These are phyloP conservation scores for Erpobdella octoculata DNA, from an alignment of 2,888 invertebrate genomes.

Conservation along the genomic window DNA sequence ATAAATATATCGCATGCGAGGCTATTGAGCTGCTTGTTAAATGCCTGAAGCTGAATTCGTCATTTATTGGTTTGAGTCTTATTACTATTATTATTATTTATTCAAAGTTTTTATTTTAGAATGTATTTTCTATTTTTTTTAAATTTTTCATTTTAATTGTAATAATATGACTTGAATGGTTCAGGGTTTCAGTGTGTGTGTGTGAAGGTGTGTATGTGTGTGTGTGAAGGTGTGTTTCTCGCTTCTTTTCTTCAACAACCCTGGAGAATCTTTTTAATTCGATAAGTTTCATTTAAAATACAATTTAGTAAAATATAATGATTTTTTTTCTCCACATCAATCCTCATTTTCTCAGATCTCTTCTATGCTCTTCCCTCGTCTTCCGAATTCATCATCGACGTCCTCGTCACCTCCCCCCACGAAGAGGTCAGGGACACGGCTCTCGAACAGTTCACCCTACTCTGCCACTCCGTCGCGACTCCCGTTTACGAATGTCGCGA, in stretches of 20 bases:
- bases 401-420: constrained; percentile 53
- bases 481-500: constrained; percentile 38
- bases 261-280: too few relatives aligned
- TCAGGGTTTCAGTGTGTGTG: too few relatives aligned
- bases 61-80: constrained; percentile 47
- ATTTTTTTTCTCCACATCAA: neutral
- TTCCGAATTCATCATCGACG: constrained; percentile 54
- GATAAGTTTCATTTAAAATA: too few relatives aligned
- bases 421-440: constrained; percentile 50
- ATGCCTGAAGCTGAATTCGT: constrained; percentile 51
- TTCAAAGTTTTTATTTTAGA: neutral
- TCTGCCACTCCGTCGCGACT: constrained; percentile 36
- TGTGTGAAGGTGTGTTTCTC: too few relatives aligned
- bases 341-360: constrained; percentile 42
- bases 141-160: neutral
- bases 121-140: neutral
- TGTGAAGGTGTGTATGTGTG: too few relatives aligned
- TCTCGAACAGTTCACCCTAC: constrained; percentile 49
- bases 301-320: too few relatives aligned
- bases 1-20: constrained; percentile 52
- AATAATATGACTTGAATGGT: neutral
- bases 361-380: constrained; percentile 53
- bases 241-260: too few relatives aligned
- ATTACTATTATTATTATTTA: neutral
- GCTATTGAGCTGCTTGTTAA: constrained; percentile 54